phyloP scores from a whole-genome alignment of 2,797 vertebrate species.

The Tapera naevia region DNA sequence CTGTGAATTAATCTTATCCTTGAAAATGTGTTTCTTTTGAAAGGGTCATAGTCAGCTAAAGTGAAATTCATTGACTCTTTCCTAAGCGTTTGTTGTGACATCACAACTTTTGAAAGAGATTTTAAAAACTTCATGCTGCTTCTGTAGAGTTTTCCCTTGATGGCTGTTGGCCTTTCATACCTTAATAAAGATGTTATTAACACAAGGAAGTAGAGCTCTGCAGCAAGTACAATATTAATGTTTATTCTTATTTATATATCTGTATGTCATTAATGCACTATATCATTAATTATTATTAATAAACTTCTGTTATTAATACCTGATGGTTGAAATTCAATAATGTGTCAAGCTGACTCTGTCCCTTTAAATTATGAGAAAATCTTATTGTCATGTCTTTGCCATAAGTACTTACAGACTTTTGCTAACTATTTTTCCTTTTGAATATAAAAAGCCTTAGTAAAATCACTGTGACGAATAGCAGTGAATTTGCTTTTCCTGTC shows the following conservation, averaged over 20 bases:
- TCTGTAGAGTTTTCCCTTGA: background rate
- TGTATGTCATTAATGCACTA: background rate
- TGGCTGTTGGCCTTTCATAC: background rate
- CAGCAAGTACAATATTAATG: background rate
- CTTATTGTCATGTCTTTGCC: background rate
- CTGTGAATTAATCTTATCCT: conserved; percentile 43
- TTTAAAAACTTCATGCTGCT: background rate
- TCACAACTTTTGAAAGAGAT: background rate
- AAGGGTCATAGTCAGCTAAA: conserved; percentile 30
- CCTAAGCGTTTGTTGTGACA: background rate
- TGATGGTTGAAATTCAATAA: background rate
- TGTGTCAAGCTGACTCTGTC: conserved; percentile 21
- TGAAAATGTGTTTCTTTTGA: conserved; percentile 45
- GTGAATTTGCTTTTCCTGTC: background rate
- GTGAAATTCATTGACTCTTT: background rate
- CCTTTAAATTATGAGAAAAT: background rate
- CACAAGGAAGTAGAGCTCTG: background rate
- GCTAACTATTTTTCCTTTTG: background rate
- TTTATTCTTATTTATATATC: background rate
- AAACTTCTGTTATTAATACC: background rate
- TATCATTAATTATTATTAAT: background rate
- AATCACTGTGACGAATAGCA: background rate
- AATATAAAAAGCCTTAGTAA: background rate
- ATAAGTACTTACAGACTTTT: background rate
- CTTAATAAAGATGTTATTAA: background rate